Evolutionary conservation across 2,797 vertebrate genomes (phyloP), one percentile per base, ranked within the genome.

Genomic region (Protonibea diacanthus): DNA sequence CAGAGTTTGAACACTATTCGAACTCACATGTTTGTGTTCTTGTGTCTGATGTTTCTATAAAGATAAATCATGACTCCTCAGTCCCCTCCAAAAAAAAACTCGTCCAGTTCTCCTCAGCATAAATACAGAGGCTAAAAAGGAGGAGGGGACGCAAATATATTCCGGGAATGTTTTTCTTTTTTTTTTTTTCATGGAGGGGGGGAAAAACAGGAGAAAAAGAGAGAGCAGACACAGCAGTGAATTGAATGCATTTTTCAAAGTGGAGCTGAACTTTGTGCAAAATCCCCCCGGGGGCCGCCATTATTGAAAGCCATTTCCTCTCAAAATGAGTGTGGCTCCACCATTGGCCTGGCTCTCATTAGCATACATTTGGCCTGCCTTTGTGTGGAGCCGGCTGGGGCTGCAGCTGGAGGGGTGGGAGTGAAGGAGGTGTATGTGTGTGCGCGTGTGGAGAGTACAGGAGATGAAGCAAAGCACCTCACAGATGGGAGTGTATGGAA

Each of bases 241-340:
- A 92, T 91, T 92, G 88, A 91, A 92, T 92, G 90, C 85, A 89
- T 94, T 94, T 95, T 93, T 93, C 90, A 90, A 90, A 92, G 86
- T 88, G 82, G 72, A 85, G 88, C 88, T 92, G 92, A 93, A 93
- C 92, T 95, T 94, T 87, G 89, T 92, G 90, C 86, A 81, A 90
- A 86, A 83, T 87, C 87, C 90, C 91, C 93, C 90, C 68, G 75
- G 92, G 93, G 90, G 87, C 80, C 63, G 73, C 90, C 85, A 93
- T 93, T 92, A 93, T 92, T 95, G 91, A 90, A 89, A 92, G 90
- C 93, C 93, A 94, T 94, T 95, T 95, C 94, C 92, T 92, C 92
- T 92, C 90, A 89, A 93, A 94, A 93, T 92, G 91, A 93, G 90
- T 88, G 87, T 63, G 72, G 90, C 91, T 90, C 90, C 88, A 86